phyloP scores from a whole-genome alignment of 2,888 invertebrate species.

The Caradrina kadenii region DNA sequence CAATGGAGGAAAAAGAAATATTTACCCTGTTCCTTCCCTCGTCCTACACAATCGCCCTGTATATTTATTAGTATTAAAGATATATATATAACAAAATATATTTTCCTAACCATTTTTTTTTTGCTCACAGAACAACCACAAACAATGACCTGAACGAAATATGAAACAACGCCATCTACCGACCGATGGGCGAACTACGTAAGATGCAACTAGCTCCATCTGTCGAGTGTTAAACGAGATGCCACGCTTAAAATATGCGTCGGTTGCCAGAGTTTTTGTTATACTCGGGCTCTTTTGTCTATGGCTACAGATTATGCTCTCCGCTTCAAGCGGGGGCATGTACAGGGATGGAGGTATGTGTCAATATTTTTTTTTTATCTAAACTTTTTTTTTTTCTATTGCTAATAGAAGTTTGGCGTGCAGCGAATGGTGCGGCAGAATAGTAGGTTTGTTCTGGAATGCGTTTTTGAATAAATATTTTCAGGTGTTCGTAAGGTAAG shows the following conservation, averaged over 20 bases:
- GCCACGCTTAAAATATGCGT: slow-evolving; percentile 86
- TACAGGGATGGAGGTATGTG: slow-evolving; percentile 80
- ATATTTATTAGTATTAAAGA: no score
- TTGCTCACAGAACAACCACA: slow-evolving; percentile 38
- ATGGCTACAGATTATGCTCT: slow-evolving; percentile 87
- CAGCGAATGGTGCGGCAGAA: neutral
- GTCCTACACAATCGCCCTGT: no score
- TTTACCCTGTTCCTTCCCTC: no score
- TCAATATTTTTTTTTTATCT: slow-evolving; percentile 8
- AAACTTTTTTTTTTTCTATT: neutral
- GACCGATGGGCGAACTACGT: slow-evolving; percentile 58
- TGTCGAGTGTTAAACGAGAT: slow-evolving; percentile 78
- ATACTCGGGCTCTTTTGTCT: slow-evolving; percentile 83
- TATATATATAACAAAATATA: no score
- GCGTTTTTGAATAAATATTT: no score
- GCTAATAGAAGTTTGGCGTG: neutral
- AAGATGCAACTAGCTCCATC: slow-evolving; percentile 69
- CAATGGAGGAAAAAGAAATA: no score
- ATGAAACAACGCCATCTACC: slow-evolving; percentile 66
- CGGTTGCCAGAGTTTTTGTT: slow-evolving; percentile 82
- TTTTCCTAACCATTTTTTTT: neutral
- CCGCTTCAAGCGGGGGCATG: slow-evolving; percentile 78
- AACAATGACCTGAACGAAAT: slow-evolving; percentile 49
- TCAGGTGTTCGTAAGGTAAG: no score
- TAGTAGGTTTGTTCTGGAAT: neutral